Evolutionary conservation across 2,113 vertebrate species (phyloP).

Genomic region (Coracopsis vasa): DNA sequence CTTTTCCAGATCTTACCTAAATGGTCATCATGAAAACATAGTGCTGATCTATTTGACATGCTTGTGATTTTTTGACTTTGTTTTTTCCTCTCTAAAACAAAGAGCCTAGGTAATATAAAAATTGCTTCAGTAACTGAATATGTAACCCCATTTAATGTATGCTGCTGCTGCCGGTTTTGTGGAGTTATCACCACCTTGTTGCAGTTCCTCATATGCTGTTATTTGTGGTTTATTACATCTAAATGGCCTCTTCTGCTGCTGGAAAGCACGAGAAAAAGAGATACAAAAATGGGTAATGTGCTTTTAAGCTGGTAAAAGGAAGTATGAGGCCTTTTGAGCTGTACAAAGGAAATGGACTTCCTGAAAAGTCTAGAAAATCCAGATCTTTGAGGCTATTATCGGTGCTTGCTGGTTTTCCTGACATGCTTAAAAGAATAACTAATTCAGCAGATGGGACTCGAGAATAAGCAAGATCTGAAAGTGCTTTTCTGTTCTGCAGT

Average conservation of each 20-base stretch:
- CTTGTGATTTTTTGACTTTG: background rate
- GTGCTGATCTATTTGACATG: background rate
- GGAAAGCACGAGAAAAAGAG: background rate
- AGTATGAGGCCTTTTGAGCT: background rate
- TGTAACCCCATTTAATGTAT: background rate
- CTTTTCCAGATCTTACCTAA: background rate
- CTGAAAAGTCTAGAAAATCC: background rate
- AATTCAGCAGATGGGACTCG: background rate
- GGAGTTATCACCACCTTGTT: background rate
- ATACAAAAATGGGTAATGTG: background rate
- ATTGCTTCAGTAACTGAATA: background rate
- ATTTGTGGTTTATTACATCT: background rate
- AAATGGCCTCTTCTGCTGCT: background rate
- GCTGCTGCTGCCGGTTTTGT: background rate
- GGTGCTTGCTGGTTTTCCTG: background rate
- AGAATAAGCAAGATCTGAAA: background rate
- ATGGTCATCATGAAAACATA: background rate
- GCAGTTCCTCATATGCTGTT: background rate
- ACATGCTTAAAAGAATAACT: background rate
- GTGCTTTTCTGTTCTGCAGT: background rate
- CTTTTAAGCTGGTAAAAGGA: constrained; percentile 1
- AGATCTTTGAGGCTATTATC: background rate
- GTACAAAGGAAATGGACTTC: constrained; percentile 7
- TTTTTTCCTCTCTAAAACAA: background rate
- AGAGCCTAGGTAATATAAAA: background rate